Conservation (phyloP, 2,888 invertebrate genomes). For the Sabatieria punctata region DNA sequence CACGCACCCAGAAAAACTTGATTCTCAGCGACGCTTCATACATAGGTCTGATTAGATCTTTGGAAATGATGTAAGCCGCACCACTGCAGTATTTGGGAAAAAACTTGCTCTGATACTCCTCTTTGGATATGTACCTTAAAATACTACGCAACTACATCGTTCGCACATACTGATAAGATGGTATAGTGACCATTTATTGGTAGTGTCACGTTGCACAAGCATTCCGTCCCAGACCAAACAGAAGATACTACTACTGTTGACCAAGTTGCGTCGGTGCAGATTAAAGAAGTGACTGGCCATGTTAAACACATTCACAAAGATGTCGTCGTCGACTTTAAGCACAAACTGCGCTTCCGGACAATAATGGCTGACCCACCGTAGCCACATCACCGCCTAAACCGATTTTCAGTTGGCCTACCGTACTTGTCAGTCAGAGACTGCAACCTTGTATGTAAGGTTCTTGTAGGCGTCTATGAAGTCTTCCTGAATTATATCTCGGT, state of each 20-base stretch:
- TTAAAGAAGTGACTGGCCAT: conserved; percentile 6
- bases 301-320: conserved; percentile 9
- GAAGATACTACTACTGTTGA: conserved; percentile 14
- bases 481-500: conserved; percentile 10
- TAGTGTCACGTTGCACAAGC: conserved; percentile 30
- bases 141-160: not conserved
- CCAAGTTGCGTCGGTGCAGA: no score
- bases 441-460: conserved; percentile 8
- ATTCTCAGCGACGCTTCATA: conserved; percentile 18
- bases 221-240: conserved; percentile 34
- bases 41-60: conserved; percentile 26
- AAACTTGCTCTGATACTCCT: conserved; percentile 28
- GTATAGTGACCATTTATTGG: conserved; percentile 29
- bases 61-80: conserved; percentile 32
- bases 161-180: not conserved
- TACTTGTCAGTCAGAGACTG: no score
- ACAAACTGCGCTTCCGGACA: conserved; percentile 6
- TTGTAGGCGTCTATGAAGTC: conserved; percentile 9
- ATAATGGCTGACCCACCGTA: conserved; percentile 5
- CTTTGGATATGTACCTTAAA: conserved; percentile 11
- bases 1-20: conserved; percentile 8
- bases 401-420: not conserved
- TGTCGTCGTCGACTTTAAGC: conserved; percentile 11
- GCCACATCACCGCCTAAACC: conserved; percentile 8
- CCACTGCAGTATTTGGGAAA: conserved; percentile 36